These are phyloP conservation scores for Chelonus insularis DNA, from an alignment of 1,140 invertebrate genomes.

Conservation along the genomic window DNA sequence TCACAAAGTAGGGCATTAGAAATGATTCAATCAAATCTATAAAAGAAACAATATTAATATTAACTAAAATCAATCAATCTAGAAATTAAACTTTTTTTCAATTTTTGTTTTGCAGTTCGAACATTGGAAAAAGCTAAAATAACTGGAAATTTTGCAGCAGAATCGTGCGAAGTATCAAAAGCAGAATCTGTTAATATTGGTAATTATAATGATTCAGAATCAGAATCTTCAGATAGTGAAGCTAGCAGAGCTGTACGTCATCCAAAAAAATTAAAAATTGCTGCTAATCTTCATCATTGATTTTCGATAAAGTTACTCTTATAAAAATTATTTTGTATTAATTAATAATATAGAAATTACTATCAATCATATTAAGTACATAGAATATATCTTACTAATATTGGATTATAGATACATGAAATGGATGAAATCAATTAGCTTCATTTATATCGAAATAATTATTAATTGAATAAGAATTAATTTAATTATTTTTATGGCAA, in stretches of 20 bases:
- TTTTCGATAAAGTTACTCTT: no score
- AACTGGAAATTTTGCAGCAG: slow-evolving; percentile 67
- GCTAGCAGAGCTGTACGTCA: slow-evolving; percentile 53
- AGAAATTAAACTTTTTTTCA: slow-evolving; percentile 18
- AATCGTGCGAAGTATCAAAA: slow-evolving; percentile 58
- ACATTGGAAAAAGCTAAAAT: slow-evolving; percentile 72
- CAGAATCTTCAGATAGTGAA: slow-evolving; percentile 63
- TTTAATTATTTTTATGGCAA: no score
- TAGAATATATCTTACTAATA: no score
- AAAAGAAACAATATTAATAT: no score
- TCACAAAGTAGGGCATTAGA: slow-evolving; percentile 75
- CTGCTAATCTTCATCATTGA: slow-evolving; percentile 51
- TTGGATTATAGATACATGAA: no score
- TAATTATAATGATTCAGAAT: slow-evolving; percentile 59
- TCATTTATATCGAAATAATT: no score
- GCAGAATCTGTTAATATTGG: slow-evolving; percentile 52
- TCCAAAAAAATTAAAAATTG: slow-evolving; percentile 59
- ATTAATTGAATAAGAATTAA: no score
- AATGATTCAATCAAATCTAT: slow-evolving; percentile 14
- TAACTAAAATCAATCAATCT: no score
- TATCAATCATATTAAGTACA: slow-evolving; percentile 62
- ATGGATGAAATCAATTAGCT: no score
- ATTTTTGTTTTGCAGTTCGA: slow-evolving; percentile 62
- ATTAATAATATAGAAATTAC: slow-evolving; percentile 29
- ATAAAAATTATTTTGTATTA: no score